Conservation (phyloP, 1,140 invertebrate species). For the Drosophila kikkawai region DNA sequence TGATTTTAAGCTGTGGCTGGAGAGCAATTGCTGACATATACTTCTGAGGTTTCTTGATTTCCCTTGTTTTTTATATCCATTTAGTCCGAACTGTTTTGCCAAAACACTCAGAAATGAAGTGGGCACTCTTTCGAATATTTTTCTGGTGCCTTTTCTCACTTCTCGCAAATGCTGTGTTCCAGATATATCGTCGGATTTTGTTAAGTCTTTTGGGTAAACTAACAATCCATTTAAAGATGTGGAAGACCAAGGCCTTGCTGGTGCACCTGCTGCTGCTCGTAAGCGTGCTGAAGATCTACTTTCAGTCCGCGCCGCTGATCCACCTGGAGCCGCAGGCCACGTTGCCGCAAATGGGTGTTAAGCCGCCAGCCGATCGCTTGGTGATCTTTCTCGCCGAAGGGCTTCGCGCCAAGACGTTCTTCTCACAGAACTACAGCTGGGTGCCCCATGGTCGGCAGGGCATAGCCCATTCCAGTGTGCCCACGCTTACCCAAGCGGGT, state of each 20-base stretch:
- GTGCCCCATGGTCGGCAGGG: slow-evolving; percentile 90
- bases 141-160: slow-evolving; percentile 19
- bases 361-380: slow-evolving; percentile 89
- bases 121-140: background rate
- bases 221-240: slow-evolving; percentile 51
- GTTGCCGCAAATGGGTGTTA: slow-evolving; percentile 56
- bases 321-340: slow-evolving; percentile 86
- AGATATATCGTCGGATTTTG: slow-evolving; percentile 20
- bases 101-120: slow-evolving; percentile 24
- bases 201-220: slow-evolving; percentile 2
- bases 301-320: slow-evolving; percentile 87
- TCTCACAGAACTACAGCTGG: slow-evolving; percentile 78
- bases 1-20: background rate
- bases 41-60: background rate
- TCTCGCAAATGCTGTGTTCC: slow-evolving; percentile 14
- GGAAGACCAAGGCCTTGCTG: slow-evolving; percentile 66
- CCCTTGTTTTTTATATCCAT: background rate
- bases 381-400: slow-evolving; percentile 96
- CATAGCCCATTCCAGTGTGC: slow-evolving; percentile 94
- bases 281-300: slow-evolving; percentile 88
- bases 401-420: slow-evolving; percentile 92
- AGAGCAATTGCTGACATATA: background rate
- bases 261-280: slow-evolving; percentile 86
- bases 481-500: slow-evolving; percentile 97
- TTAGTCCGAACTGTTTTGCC: no score